A percentile compares a stretch with the other conserved stretches of the same genome.
phyloP scores from a whole-genome alignment of 2,888 invertebrate species.

The Griposia aprilina region DNA sequence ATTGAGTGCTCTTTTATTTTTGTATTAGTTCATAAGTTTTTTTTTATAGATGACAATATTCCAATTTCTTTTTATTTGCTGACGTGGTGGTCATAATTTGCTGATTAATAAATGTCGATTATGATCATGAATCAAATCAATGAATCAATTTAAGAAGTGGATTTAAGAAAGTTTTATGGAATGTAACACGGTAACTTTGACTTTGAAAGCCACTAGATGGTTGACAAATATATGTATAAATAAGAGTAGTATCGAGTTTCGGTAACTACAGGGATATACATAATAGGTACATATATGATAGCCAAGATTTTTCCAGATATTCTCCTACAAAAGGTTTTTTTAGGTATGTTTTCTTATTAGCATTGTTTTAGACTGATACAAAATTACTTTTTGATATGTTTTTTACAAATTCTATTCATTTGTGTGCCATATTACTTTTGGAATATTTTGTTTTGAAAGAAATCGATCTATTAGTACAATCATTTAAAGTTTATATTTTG shows the following conservation, averaged over 20 bases:
- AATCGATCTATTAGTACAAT: conserved; percentile 45
- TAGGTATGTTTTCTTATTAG: conserved; percentile 16
- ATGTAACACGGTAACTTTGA: conserved; percentile 52
- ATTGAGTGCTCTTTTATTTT: conserved; percentile 17
- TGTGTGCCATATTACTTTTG: conserved; percentile 58
- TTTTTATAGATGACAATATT: conserved; percentile 17
- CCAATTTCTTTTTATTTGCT: conserved; percentile 2
- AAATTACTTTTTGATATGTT: conserved; percentile 37
- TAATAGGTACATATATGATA: conserved; percentile 10
- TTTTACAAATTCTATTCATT: conserved; percentile 34
- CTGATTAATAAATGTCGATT: conserved; percentile 14
- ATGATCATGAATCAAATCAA: conserved; percentile 7
- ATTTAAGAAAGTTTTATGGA: conserved; percentile 9
- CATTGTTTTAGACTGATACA: conserved; percentile 20
- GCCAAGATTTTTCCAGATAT: conserved; percentile 56
- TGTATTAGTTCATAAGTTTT: conserved; percentile 16
- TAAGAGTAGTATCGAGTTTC: conserved; percentile 35
- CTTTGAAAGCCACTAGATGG: neutral
- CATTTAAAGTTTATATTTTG: conserved; percentile 41
- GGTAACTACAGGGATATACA: conserved; percentile 53
- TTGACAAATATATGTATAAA: conserved; percentile 10
- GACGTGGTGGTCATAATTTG: conserved; percentile 24
- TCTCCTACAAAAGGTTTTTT: conserved; percentile 37
- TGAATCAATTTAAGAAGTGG: conserved; percentile 32
- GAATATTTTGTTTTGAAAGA: conserved; percentile 26